Conservation (phyloP, 2,113 vertebrate species). For the Pandion haliaetus region DNA sequence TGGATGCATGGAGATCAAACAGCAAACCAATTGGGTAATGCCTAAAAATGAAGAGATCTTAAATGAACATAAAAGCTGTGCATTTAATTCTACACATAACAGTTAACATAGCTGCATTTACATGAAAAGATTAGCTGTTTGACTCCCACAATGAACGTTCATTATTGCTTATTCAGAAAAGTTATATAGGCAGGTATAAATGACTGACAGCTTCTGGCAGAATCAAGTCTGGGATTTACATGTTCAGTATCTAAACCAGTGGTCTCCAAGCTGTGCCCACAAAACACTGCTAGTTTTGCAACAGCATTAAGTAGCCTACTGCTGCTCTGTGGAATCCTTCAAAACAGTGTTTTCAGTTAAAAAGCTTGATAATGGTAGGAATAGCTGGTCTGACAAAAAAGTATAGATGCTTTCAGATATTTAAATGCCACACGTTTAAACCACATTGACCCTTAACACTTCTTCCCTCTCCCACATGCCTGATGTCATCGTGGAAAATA, state of each 20-base stretch:
- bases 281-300: not conserved
- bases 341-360: not conserved
- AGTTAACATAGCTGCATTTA: constrained; percentile 1
- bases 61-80: not conserved
- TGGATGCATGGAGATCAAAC: constrained; percentile 95
- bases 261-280: not conserved
- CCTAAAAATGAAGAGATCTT: constrained; percentile 74
- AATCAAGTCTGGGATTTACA: not conserved
- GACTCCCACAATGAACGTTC: not conserved
- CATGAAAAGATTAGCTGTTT: not conserved
- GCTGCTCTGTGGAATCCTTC: not conserved
- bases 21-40: constrained; percentile 96
- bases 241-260: not conserved
- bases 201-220: not conserved
- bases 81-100: not conserved
- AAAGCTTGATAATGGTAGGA: not conserved
- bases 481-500: not conserved
- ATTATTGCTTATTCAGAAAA: not conserved
- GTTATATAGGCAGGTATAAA: not conserved
- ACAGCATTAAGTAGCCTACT: not conserved
- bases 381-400: not conserved
- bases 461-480: not conserved
- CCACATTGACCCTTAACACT: not conserved
- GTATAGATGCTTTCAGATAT: not conserved
- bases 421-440: not conserved